phyloP scores from a whole-genome alignment of 2,113 vertebrate species.

The Gambusia affinis region DNA sequence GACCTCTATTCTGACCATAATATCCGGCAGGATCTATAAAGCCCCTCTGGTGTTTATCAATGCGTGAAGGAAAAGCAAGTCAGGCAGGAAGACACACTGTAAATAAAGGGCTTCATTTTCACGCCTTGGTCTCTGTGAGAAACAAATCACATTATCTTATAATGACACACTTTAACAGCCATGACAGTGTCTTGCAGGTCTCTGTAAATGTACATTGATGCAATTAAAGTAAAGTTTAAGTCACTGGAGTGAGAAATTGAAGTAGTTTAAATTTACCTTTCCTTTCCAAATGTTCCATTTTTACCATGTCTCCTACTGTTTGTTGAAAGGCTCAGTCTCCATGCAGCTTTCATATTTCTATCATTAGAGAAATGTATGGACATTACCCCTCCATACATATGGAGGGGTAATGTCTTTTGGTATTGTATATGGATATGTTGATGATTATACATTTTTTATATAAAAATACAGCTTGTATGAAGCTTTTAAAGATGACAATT shows the following conservation, averaged over 20 bases:
- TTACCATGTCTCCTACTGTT: not conserved
- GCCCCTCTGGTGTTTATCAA: slow-evolving; percentile 2
- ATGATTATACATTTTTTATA: slow-evolving; percentile 5
- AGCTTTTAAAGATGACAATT: slow-evolving; percentile 2
- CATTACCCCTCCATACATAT: not conserved
- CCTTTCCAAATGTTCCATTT: not conserved
- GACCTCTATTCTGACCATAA: not conserved
- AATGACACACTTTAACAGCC: not conserved
- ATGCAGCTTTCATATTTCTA: not conserved
- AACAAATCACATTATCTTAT: not conserved
- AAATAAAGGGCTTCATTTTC: not conserved
- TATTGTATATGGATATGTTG: not conserved
- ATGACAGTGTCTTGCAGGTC: not conserved
- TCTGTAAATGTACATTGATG: not conserved
- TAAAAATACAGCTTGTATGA: not conserved
- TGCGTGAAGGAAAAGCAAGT: not conserved
- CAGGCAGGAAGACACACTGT: not conserved
- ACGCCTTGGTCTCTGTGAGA: not conserved
- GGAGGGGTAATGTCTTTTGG: not conserved
- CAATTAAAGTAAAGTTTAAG: not conserved
- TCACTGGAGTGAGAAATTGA: not conserved
- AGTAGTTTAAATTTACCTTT: not conserved
- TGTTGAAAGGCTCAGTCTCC: not conserved
- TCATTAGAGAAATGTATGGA: not conserved
- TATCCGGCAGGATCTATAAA: slow-evolving; percentile 1